Percentiles rank a stretch among this genome's conserved stretches.
phyloP scores from a whole-genome alignment of 2,888 invertebrate genomes.

The Paralinhomoeus sp. region DNA sequence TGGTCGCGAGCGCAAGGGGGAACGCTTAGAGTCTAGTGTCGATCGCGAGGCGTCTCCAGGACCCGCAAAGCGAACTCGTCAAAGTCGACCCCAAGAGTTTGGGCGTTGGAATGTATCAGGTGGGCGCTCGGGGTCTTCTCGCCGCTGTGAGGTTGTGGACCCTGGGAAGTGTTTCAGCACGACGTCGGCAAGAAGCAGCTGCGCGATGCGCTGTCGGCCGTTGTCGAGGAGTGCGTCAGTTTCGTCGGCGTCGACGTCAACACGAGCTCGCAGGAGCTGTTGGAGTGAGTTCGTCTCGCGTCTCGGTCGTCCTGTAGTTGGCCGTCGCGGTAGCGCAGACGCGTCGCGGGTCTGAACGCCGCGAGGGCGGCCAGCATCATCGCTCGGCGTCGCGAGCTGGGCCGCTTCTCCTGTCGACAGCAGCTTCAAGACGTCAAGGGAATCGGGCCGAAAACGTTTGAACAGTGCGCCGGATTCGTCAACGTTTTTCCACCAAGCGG shows the following conservation, averaged over 20 bases:
- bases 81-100: constrained; percentile 77
- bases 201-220: constrained; percentile 44
- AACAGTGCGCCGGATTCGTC: constrained; percentile 70
- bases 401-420: constrained; percentile 45
- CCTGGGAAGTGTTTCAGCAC: constrained; percentile 51
- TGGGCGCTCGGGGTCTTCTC: not conserved
- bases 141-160: too few relatives aligned
- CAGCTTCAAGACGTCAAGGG: constrained; percentile 53
- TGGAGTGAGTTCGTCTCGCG: constrained; percentile 38
- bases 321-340: too few relatives aligned
- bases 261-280: constrained; percentile 53
- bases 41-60: constrained; percentile 62
- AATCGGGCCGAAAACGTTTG: constrained; percentile 57
- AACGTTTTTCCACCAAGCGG: constrained; percentile 36
- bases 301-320: too few relatives aligned
- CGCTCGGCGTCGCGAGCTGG: constrained; percentile 45
- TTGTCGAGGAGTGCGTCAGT: constrained; percentile 70
- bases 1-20: too few relatives aligned
- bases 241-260: constrained; percentile 79
- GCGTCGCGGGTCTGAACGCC: constrained; percentile 58
- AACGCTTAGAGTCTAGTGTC: too few relatives aligned
- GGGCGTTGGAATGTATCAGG: constrained; percentile 70
- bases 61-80: constrained; percentile 69
- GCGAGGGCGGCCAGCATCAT: constrained; percentile 54
- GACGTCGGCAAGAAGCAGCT: constrained; percentile 58